Percentiles rank a stretch among this genome's conserved stretches.
Conservation (phyloP, 2,888 invertebrate genomes). For the Tridacna crocea region DNA sequence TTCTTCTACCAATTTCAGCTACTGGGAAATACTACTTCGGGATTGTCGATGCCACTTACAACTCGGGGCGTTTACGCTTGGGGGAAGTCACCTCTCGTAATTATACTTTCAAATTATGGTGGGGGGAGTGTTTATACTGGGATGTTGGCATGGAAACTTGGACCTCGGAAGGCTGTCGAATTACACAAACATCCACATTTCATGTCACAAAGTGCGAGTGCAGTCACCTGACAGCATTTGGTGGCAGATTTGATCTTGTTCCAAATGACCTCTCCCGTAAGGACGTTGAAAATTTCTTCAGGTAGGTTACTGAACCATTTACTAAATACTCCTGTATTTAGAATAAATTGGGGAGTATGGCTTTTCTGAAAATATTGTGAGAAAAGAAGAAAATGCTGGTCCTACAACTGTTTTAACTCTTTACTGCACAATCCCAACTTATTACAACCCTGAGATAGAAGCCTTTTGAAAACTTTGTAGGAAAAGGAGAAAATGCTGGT, state of each 20-base stretch:
- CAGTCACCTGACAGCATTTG: conserved; percentile 82
- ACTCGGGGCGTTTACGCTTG: conserved; percentile 74
- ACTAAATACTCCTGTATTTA: too few species aligned
- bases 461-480: too few species aligned
- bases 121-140: conserved; percentile 82
- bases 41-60: conserved; percentile 78
- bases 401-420: too few species aligned
- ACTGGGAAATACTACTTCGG: conserved; percentile 77
- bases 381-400: too few species aligned
- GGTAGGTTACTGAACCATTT: conserved; percentile 64
- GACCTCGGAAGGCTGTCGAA: conserved; percentile 77
- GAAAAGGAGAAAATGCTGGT: too few species aligned
- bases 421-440: too few species aligned
- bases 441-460: too few species aligned
- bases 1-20: conserved; percentile 58
- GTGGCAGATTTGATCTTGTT: conserved; percentile 75
- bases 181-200: conserved; percentile 70
- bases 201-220: conserved; percentile 79
- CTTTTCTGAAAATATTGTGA: too few species aligned
- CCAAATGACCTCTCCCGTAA: conserved; percentile 72
- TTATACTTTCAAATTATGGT: conserved; percentile 80
- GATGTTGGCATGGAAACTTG: conserved; percentile 67
- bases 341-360: too few species aligned
- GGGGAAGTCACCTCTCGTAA: conserved; percentile 75
- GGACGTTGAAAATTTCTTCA: conserved; percentile 79